Base-by-base conservation (phyloP, 1,140 invertebrate species). In the Platorchestia sp. region DNA sequence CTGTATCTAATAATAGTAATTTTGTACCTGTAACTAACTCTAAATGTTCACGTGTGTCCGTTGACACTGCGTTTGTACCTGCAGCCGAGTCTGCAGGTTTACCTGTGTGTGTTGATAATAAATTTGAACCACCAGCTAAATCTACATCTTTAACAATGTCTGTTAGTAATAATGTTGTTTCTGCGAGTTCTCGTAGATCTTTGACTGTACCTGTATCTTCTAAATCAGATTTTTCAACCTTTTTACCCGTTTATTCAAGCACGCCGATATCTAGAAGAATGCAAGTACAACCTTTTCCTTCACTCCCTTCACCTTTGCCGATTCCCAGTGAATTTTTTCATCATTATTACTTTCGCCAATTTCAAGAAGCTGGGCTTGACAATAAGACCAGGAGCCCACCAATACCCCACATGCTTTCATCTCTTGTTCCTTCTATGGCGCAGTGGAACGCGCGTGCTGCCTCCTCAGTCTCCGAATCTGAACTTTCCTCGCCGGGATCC, bases 401-500 rank as follows among this genome's bases (percentile, higher is more conserved):
- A 93, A 14, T 93, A 47, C 89, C 43, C 36, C 91, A 93, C 45
- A 93, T 45, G 3, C 43, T 6, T 14, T n/a, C 43, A 7, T 1
- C 44, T 45, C 40, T 0, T 40, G 6, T 45, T 19, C 10, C 5
- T 44, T 45, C n/a, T n/a, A n/a, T 6, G 41, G 19, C 5, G 43
- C 0, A 45, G 19, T 93, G 10, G 19, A 6, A 45, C 44, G 5
- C 91, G 44, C 10, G 5, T 40, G 7, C 91, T 36, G 27, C 7
- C 7, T 27, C 45, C 5, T 1, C 91, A 22, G 91, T 19, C 42
- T 95, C 95, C 0, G 95, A 96, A 59, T 95, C 95, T 0, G 95
- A 95, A 22, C 86, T 96, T 40, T 95, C 96, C 0, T 96, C 96
- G 40, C 96, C 96, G 40, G 86, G 96, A 16, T 96, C 96, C 47